phyloP scores from a whole-genome alignment of 1,140 invertebrate genomes.

The Nilaparvata lugens region DNA sequence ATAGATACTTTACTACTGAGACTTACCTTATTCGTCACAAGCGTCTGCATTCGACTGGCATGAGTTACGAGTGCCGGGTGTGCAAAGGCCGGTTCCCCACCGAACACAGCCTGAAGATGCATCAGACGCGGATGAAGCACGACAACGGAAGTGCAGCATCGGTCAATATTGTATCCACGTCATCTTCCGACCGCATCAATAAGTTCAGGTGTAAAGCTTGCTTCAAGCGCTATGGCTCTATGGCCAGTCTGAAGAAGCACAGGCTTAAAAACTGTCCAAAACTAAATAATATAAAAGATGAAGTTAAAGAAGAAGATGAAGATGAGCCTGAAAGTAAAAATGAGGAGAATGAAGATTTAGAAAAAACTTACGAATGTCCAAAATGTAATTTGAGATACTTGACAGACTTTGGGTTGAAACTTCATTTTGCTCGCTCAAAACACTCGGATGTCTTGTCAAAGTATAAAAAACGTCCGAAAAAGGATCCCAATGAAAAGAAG shows the following conservation, averaged over 20 bases:
- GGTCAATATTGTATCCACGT: neutral
- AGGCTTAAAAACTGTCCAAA: neutral
- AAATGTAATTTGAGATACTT: neutral
- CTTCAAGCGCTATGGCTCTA: neutral
- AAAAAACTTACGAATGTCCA: neutral
- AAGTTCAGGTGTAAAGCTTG: neutral
- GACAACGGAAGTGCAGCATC: neutral
- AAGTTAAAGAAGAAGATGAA: neutral
- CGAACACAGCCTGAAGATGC: constrained; percentile 1
- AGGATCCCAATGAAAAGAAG: neutral
- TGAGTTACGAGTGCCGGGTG: neutral
- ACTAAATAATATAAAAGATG: neutral
- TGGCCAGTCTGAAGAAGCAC: neutral
- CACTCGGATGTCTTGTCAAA: neutral
- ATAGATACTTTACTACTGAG: neutral
- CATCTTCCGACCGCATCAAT: neutral
- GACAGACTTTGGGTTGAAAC: neutral
- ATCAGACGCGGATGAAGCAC: neutral
- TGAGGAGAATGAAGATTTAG: neutral
- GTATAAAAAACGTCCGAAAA: neutral
- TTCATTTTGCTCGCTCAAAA: neutral
- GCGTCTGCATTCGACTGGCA: neutral
- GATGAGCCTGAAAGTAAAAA: neutral
- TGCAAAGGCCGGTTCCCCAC: neutral
- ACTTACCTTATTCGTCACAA: neutral